Evolutionary conservation across 2,797 vertebrate species (phyloP).

Genomic region (Sarcophilus harrisii): DNA sequence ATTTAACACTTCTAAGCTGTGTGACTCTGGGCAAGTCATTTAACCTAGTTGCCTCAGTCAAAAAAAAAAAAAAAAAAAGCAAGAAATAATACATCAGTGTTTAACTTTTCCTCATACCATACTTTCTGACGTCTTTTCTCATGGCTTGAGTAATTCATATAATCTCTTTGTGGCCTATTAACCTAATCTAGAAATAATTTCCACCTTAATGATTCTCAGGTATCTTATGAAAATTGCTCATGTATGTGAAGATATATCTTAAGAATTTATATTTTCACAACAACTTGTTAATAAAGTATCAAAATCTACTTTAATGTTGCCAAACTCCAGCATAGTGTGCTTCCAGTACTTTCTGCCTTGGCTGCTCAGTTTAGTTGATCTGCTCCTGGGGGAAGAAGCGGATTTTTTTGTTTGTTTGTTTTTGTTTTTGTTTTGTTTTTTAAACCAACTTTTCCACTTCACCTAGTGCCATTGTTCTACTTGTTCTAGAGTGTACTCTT

Average conservation of each 20-base stretch:
- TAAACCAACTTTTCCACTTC: not conserved
- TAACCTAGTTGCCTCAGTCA: no score
- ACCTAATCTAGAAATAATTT: not conserved
- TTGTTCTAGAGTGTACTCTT: no score
- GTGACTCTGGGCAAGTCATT: no score
- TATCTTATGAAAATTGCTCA: not conserved
- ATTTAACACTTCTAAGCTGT: no score
- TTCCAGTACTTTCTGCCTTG: not conserved
- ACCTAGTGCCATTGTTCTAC: no score
- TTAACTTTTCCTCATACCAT: constrained; percentile 42
- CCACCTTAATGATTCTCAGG: not conserved
- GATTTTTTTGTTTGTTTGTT: not conserved
- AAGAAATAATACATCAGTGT: not conserved
- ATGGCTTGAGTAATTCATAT: constrained; percentile 33
- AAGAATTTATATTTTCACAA: not conserved
- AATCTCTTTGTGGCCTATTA: constrained; percentile 11
- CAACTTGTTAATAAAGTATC: not conserved
- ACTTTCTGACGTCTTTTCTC: not conserved
- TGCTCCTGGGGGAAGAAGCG: not conserved
- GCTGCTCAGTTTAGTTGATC: not conserved
- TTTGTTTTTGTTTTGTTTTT: no score
- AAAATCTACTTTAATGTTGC: not conserved
- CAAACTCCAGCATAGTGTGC: not conserved
- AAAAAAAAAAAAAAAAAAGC: not conserved
- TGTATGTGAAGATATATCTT: not conserved